Evolutionary conservation across 2,113 vertebrate genomes (phyloP).

Genomic region (Plotosus lineatus): DNA sequence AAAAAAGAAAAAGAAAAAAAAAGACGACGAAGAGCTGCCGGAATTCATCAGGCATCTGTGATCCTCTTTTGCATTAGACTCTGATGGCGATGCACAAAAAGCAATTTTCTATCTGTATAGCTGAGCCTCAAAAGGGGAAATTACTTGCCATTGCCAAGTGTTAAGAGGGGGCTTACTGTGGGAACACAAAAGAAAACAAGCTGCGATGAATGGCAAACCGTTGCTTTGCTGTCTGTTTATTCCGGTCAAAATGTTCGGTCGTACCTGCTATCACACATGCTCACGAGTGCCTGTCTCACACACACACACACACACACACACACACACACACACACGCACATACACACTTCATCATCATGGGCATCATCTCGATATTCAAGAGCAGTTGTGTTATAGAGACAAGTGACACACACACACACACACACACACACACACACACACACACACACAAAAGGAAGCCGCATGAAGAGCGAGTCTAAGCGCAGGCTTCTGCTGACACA

Average conservation of each 20-base stretch:
- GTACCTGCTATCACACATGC: slow-evolving; percentile 40
- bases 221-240: slow-evolving; percentile 60
- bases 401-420: slow-evolving; percentile 12
- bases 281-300: background rate
- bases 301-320: slow-evolving; percentile 4
- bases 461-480: background rate
- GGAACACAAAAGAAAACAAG: slow-evolving; percentile 63
- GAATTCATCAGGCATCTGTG: slow-evolving; percentile 67
- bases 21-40: slow-evolving; percentile 58
- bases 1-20: background rate
- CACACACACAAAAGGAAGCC: slow-evolving; percentile 11
- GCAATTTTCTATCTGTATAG: slow-evolving; percentile 62
- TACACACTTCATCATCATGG: slow-evolving; percentile 36
- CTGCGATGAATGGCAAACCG: slow-evolving; percentile 63
- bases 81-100: slow-evolving; percentile 67
- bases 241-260: slow-evolving; percentile 31
- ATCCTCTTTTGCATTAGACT: slow-evolving; percentile 60
- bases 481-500: slow-evolving; percentile 8
- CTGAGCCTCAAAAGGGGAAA: slow-evolving; percentile 63
- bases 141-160: slow-evolving; percentile 68
- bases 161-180: slow-evolving; percentile 63
- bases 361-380: slow-evolving; percentile 42
- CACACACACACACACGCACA: background rate
- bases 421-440: too few relatives aligned
- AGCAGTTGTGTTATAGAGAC: slow-evolving; percentile 43